phyloP scores from a whole-genome alignment of 2,888 invertebrate genomes.

The Pterostichus niger region DNA sequence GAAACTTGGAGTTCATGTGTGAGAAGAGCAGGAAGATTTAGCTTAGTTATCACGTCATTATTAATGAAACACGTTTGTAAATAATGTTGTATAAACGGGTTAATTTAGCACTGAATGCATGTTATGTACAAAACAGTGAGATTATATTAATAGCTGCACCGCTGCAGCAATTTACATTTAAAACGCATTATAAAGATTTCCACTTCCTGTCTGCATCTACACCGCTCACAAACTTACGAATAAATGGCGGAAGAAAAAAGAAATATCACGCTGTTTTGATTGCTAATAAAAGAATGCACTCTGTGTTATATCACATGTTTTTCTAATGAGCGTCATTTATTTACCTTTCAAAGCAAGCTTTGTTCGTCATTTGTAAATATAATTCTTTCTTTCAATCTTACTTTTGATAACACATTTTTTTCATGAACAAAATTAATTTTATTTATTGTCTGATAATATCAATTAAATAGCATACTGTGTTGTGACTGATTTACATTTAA shows the following conservation, averaged over 20 bases:
- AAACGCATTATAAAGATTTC: slow-evolving; percentile 66
- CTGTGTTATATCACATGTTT: slow-evolving; percentile 53
- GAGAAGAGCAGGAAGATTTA: slow-evolving; percentile 45
- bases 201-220: slow-evolving; percentile 60
- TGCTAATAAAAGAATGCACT: slow-evolving; percentile 58
- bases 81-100: slow-evolving; percentile 63
- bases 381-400: slow-evolving; percentile 33
- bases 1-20: slow-evolving; percentile 8
- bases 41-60: slow-evolving; percentile 56
- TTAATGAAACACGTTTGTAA: slow-evolving; percentile 61
- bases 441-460: too few relatives aligned
- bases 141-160: slow-evolving; percentile 66
- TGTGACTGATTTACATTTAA: too few relatives aligned
- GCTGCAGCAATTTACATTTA: slow-evolving; percentile 64
- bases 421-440: too few relatives aligned
- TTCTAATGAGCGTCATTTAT: slow-evolving; percentile 49
- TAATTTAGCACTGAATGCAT: slow-evolving; percentile 64
- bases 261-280: slow-evolving; percentile 21
- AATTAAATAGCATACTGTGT: too few relatives aligned
- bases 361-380: slow-evolving; percentile 12
- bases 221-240: slow-evolving; percentile 6
- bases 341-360: slow-evolving; percentile 52
- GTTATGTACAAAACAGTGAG: slow-evolving; percentile 65
- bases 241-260: slow-evolving; percentile 40
- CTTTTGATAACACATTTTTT: not conserved